Evolutionary conservation across 2,113 vertebrate species (phyloP).

Genomic region (Rhineura floridana): DNA sequence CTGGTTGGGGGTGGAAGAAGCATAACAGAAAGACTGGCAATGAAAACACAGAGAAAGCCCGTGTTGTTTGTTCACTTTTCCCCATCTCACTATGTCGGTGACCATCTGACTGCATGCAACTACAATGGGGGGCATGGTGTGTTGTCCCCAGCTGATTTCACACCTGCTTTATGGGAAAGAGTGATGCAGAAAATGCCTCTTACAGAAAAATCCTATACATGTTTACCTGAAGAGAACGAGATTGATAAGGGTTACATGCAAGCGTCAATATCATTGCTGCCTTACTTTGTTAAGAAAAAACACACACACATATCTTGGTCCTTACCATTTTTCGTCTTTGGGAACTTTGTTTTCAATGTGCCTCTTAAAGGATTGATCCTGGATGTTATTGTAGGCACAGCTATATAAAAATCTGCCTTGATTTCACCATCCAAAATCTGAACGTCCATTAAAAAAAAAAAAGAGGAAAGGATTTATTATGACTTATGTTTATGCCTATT

Average conservation of each 20-base stretch:
- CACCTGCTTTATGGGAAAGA: background rate
- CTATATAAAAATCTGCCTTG: slow-evolving; percentile 87
- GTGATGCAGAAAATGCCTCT: background rate
- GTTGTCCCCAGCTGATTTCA: background rate
- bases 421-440: slow-evolving; percentile 91
- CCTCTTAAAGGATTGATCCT: slow-evolving; percentile 84
- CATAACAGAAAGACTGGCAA: background rate
- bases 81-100: background rate
- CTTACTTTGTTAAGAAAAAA: background rate
- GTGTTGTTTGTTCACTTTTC: background rate
- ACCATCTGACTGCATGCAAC: background rate
- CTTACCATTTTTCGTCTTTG: slow-evolving; percentile 83
- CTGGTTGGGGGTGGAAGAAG: background rate
- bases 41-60: background rate
- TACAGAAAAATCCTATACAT: background rate
- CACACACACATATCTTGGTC: background rate
- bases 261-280: background rate
- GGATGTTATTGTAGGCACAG: slow-evolving; percentile 84
- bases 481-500: background rate
- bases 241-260: background rate
- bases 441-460: background rate
- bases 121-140: background rate
- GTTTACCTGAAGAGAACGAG: background rate
- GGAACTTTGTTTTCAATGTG: slow-evolving; percentile 88
- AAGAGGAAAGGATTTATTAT: rapidly evolving